A percentile compares a stretch with the other conserved stretches of the same genome.
Evolutionary conservation across 1,140 invertebrate species (phyloP).

Genomic region (Rhyzopertha dominica): DNA sequence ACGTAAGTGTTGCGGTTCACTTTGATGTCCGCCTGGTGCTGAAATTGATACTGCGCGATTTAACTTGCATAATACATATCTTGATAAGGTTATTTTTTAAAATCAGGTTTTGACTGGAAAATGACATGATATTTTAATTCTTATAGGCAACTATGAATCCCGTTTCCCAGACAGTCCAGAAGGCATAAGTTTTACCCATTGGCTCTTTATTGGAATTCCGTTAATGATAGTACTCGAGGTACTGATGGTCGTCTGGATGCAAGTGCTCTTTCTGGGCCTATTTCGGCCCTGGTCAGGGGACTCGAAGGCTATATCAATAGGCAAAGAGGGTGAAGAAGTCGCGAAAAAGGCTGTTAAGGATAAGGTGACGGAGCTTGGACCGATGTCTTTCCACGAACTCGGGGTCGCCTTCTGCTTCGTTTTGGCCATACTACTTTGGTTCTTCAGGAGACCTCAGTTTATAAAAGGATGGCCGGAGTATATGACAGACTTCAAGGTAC

Average conservation of each 20-base stretch:
- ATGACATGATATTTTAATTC: neutral
- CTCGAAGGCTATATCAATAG: constrained; percentile 51
- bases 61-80: constrained; percentile 12
- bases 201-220: constrained; percentile 14
- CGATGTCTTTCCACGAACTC: constrained; percentile 70
- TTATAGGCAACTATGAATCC: constrained; percentile 9
- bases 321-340: constrained; percentile 54
- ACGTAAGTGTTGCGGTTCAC: too few species aligned
- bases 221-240: constrained; percentile 5
- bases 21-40: too few species aligned
- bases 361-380: constrained; percentile 68
- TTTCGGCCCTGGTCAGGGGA: constrained; percentile 56
- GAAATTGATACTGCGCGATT: too few species aligned
- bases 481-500: constrained; percentile 48
- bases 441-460: constrained; percentile 76
- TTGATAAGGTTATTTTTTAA: neutral
- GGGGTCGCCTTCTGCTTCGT: constrained; percentile 69
- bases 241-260: neutral
- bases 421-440: constrained; percentile 71
- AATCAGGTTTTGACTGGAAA: neutral
- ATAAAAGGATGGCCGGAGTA: constrained; percentile 67
- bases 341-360: constrained; percentile 59
- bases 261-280: constrained; percentile 12
- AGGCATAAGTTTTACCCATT: constrained; percentile 1
- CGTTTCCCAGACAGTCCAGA: constrained; percentile 2